Base-by-base conservation (phyloP, 2,888 invertebrate species). In the Cephonodes hylas region DNA sequence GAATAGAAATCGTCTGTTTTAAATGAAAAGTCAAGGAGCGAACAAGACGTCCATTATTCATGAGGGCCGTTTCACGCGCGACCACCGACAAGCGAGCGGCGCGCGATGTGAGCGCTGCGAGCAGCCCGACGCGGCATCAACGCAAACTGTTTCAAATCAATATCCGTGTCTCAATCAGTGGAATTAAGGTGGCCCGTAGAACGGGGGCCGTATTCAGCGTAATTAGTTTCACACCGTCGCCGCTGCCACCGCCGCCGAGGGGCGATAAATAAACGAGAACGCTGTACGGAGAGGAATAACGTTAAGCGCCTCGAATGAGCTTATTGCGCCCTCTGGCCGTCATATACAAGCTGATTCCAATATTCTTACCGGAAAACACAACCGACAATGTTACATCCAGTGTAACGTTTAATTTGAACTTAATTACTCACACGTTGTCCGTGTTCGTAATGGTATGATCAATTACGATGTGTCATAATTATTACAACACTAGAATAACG, bases 1-100 rank as follows among this genome's bases (percentile, higher is more conserved):
- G 91, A 91, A 92, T 91, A 91, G 91, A 90, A 91, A 91, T 90
- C 88, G 89, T 86, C 87, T 85, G 88, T 85, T 91, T 90, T 88
- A 88, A 89, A 88, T 88, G 89, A 88, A 83, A 88, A 91, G 86
- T 87, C 88, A 88, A 89, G 89, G 88, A 89, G 88, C 84, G 87
- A 79, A 88, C 89, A 80, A 81, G 83, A 79, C 81, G 77, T 91
- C 75, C 88, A 91, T 91, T 89, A 91, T 92, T 90, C 91, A 91
- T 91, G 88, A 91, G 85, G 71, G 81, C 77, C 81, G 83, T 81
- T 85, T 84, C 83, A 83, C 85, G 84, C 80, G 78, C 84, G 82
- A 79, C 79, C 79, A 76, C 77, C 75, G 77, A 71, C 76, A 71
- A 74, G 66, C 66, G 69, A 64, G 62, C 67, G 66, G n/a, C n/a